Evolutionary conservation across 2,113 vertebrate genomes (phyloP).

Genomic region (Terrapene triunguis): DNA sequence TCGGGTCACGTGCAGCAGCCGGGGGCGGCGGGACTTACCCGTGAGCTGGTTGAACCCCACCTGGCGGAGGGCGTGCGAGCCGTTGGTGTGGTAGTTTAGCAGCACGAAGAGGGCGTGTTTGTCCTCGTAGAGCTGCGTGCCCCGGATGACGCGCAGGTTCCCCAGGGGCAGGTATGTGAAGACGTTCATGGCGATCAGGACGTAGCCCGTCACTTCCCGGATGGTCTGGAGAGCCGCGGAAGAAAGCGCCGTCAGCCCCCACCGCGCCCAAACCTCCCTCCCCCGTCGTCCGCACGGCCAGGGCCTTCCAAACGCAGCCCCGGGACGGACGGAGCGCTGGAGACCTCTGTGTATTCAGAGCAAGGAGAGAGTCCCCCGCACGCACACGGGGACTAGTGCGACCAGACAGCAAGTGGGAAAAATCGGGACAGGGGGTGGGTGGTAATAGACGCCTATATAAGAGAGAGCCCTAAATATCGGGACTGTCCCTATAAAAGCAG

Average conservation of each 20-base stretch:
- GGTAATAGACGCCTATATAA: too few relatives aligned
- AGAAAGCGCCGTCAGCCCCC: background rate
- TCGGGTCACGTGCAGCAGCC: background rate
- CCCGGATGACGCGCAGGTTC: slow-evolving; percentile 92
- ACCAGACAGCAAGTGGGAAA: too few relatives aligned
- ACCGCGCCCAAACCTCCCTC: background rate
- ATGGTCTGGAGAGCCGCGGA: slow-evolving; percentile 83
- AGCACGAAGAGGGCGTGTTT: slow-evolving; percentile 90
- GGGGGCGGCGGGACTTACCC: slow-evolving; percentile 74
- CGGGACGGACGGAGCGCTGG: too few relatives aligned
- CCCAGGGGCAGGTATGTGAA: slow-evolving; percentile 89
- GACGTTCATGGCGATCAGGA: slow-evolving; percentile 94
- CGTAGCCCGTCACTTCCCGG: slow-evolving; percentile 94
- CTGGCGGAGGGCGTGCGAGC: slow-evolving; percentile 84
- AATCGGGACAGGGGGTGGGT: too few relatives aligned
- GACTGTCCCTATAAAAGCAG: too few relatives aligned
- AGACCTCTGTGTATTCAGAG: background rate
- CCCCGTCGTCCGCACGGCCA: too few relatives aligned
- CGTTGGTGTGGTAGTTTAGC: slow-evolving; percentile 91
- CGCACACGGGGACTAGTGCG: too few relatives aligned
- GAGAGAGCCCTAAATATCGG: too few relatives aligned
- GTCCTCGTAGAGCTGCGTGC: slow-evolving; percentile 90
- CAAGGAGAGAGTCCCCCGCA: background rate
- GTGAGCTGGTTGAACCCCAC: slow-evolving; percentile 90
- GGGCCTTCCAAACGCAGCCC: too few relatives aligned